Conservation (phyloP, 2,797 vertebrate genomes). For the Enteromius argenteus region DNA sequence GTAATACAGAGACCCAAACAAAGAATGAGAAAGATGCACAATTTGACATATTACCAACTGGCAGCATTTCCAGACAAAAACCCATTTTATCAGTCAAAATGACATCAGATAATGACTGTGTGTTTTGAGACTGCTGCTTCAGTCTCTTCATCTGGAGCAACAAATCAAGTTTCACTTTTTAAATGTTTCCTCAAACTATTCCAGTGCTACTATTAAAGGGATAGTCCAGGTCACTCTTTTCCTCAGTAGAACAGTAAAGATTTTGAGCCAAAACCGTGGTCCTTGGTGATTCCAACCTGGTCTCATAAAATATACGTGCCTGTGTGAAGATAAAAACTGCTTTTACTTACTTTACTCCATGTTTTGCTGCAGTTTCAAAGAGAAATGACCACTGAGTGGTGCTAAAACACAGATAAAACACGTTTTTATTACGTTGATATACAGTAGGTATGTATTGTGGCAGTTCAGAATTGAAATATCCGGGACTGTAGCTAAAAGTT, state of each 20-base stretch:
- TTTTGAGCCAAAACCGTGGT: background rate
- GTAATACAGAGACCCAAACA: slow-evolving; percentile 4
- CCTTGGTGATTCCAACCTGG: too few species aligned
- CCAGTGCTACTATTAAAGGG: background rate
- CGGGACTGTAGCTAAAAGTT: too few species aligned
- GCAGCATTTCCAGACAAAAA: background rate
- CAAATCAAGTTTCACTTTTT: slow-evolving; percentile 19
- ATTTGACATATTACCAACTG: background rate
- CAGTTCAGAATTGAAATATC: too few species aligned
- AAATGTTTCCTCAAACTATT: slow-evolving; percentile 10
- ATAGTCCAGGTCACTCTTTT: background rate
- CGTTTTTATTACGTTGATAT: too few species aligned
- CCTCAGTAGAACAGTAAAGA: background rate
- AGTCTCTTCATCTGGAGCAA: slow-evolving; percentile 12
- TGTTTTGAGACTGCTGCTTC: slow-evolving; percentile 7
- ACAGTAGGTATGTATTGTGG: too few species aligned
- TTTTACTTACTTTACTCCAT: too few species aligned
- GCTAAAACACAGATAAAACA: too few species aligned
- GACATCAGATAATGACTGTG: slow-evolving; percentile 18
- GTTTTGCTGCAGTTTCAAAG: too few species aligned
- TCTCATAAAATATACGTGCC: too few species aligned
- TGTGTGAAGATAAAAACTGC: too few species aligned
- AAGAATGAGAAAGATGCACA: background rate
- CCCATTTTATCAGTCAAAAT: slow-evolving; percentile 19
- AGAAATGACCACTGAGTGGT: too few species aligned